Conservation (phyloP, 2,797 vertebrate genomes). For the Rallus crepitans region DNA sequence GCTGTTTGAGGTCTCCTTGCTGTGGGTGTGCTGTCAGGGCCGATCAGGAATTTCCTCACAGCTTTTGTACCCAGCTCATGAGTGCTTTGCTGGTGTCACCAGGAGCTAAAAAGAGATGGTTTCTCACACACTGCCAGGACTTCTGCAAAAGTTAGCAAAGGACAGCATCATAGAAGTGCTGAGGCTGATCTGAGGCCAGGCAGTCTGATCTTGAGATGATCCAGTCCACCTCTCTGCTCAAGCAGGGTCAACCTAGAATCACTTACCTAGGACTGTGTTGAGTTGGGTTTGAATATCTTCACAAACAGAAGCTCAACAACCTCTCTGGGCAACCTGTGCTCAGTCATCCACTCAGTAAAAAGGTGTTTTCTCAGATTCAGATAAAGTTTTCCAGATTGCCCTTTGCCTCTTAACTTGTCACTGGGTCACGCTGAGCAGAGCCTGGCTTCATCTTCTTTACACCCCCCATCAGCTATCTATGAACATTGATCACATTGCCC, state of each 20-base stretch:
- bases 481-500: not conserved
- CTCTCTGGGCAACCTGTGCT: not conserved
- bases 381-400: not conserved
- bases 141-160: not conserved
- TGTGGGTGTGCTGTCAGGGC: not conserved
- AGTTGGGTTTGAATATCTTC: not conserved
- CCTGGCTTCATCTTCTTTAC: not conserved
- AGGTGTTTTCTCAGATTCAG: not conserved
- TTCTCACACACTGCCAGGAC: not conserved
- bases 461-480: not conserved
- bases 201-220: not conserved
- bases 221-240: not conserved
- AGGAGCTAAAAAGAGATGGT: not conserved
- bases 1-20: not conserved
- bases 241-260: not conserved
- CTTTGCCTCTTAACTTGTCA: not conserved
- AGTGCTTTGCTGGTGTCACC: not conserved
- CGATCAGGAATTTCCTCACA: not conserved
- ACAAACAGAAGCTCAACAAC: not conserved
- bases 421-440: not conserved
- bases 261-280: not conserved
- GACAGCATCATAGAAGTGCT: not conserved
- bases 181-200: not conserved
- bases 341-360: not conserved
- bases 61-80: not conserved